Evolutionary conservation across 2,888 invertebrate genomes (phyloP).

Genomic region (Lomographa bimaculata): DNA sequence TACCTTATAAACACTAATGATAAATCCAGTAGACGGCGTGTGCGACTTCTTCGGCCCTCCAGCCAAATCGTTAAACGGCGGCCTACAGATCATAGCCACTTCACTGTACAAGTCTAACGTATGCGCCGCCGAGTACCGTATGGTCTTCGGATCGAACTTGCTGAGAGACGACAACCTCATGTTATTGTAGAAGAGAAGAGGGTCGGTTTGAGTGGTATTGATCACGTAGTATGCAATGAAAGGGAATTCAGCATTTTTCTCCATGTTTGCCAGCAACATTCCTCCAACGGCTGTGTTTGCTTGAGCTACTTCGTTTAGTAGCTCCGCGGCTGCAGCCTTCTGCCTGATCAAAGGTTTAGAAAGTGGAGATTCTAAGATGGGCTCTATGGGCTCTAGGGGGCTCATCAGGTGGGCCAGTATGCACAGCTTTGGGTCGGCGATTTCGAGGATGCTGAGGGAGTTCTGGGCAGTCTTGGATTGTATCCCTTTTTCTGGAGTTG

Average conservation of each 20-base stretch:
- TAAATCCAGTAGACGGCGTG: conserved; percentile 93
- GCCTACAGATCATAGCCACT: conserved; percentile 95
- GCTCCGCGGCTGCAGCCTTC: conserved; percentile 89
- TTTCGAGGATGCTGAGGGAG: conserved; percentile 89
- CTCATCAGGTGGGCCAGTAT: conserved; percentile 95
- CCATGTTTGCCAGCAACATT: conserved; percentile 95
- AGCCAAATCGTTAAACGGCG: conserved; percentile 91
- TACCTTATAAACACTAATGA: conserved; percentile 95
- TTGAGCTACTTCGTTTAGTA: conserved; percentile 89
- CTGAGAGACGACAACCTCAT: conserved; percentile 92
- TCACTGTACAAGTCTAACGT: conserved; percentile 94
- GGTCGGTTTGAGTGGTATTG: conserved; percentile 94
- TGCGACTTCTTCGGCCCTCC: conserved; percentile 90
- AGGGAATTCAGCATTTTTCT: conserved; percentile 94
- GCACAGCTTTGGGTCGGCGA: conserved; percentile 95
- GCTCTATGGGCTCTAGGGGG: conserved; percentile 93
- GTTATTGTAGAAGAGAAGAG: conserved; percentile 92
- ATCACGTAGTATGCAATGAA: conserved; percentile 96
- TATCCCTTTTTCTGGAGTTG: conserved; percentile 85
- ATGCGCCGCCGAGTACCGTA: conserved; percentile 93
- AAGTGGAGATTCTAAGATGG: conserved; percentile 92
- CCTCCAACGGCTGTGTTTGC: conserved; percentile 90
- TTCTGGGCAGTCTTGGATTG: conserved; percentile 85
- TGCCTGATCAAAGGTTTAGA: conserved; percentile 91
- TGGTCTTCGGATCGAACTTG: conserved; percentile 92